Conservation (phyloP, 2,113 vertebrate species). For the Oreochromis niloticus region DNA sequence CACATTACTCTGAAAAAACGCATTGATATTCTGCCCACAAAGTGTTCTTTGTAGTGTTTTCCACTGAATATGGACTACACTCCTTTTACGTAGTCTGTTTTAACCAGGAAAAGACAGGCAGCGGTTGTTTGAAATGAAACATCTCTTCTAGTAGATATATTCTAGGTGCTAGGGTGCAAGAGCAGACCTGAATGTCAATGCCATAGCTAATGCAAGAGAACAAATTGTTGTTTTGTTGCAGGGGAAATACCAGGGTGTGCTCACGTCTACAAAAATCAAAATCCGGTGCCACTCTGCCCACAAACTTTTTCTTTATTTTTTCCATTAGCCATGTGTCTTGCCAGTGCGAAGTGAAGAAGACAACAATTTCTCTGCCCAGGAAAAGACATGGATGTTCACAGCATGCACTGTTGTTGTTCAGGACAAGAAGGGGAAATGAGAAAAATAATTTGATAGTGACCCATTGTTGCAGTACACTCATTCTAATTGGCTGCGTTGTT, state of each 20-base stretch:
- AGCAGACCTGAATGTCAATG: slow-evolving; percentile 2
- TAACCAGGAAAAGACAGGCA: neutral
- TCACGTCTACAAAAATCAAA: neutral
- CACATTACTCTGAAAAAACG: slow-evolving; percentile 30
- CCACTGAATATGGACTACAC: slow-evolving; percentile 47
- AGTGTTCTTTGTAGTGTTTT: slow-evolving; percentile 36
- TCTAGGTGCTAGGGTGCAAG: neutral
- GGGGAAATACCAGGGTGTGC: neutral
- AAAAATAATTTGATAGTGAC: slow-evolving; percentile 44
- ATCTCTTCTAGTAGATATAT: neutral
- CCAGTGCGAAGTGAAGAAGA: neutral
- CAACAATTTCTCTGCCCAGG: neutral
- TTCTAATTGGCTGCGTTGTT: slow-evolving; percentile 44
- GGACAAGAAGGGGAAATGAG: slow-evolving; percentile 23
- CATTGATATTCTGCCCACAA: slow-evolving; percentile 59
- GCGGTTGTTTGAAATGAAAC: slow-evolving; percentile 11
- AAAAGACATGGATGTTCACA: neutral
- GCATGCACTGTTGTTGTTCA: neutral
- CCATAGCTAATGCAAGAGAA: neutral
- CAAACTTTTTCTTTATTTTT: neutral
- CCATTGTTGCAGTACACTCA: slow-evolving; percentile 23
- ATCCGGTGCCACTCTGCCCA: neutral
- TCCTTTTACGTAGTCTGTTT: neutral
- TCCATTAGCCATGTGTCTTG: neutral
- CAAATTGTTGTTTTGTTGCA: slow-evolving; percentile 18